These are phyloP conservation scores for Chironex yamaguchii DNA, from an alignment of 30 jellyfish, hydroid and myxozoan species.

Conservation along the genomic window DNA sequence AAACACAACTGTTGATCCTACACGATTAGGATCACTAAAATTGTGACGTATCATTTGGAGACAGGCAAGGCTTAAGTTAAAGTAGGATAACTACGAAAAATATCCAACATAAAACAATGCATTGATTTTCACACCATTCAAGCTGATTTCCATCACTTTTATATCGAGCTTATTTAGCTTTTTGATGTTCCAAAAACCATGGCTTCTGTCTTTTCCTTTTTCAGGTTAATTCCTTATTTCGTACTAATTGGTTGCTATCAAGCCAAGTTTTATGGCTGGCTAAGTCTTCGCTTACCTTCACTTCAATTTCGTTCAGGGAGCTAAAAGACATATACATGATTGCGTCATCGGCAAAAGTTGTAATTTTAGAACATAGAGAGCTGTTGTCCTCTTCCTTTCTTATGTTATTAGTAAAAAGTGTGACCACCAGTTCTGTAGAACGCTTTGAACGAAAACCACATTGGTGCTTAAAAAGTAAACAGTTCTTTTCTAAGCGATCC, in stretches of 20 bases:
- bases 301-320: conserved; percentile 46
- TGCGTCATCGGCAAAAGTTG: conserved; percentile 70
- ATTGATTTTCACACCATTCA: too few species aligned
- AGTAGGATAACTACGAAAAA: too few species aligned
- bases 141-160: too few species aligned
- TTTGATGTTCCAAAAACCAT: too few species aligned
- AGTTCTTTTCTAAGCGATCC: conserved; percentile 27
- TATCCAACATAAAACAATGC: too few species aligned
- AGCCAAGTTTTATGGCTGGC: conserved; percentile 57
- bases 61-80: too few species aligned
- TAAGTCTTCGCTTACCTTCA: conserved; percentile 51
- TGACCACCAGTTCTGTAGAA: neutral
- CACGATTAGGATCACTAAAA: too few species aligned
- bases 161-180: too few species aligned
- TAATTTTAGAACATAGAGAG: conserved; percentile 11
- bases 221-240: conserved; percentile 50
- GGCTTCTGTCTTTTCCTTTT: conserved; percentile 69
- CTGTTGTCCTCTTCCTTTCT: conserved; percentile 21
- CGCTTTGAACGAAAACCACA: conserved; percentile 38
- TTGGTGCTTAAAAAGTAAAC: conserved; percentile 19
- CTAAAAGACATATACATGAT: conserved; percentile 54
- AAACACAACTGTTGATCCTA: too few species aligned
- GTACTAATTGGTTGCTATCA: conserved; percentile 50
- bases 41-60: too few species aligned
- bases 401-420: conserved; percentile 20